Base-by-base conservation (phyloP, 2,888 invertebrate species). In the Acronicta leporina region DNA sequence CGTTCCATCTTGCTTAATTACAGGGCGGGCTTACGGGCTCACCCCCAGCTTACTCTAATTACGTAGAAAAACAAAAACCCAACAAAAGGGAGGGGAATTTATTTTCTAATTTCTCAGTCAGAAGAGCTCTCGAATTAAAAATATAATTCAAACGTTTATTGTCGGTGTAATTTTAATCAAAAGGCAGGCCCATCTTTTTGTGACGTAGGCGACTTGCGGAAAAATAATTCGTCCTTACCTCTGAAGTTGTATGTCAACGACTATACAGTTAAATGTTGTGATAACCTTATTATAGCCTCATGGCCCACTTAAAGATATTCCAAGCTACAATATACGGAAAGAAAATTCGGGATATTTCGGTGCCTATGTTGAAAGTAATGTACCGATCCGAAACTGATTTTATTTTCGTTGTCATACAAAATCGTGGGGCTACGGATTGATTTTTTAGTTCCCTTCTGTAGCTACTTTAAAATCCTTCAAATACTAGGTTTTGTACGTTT, bases 1-100 rank as follows among this genome's bases (percentile, higher is more conserved):
- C 79, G 86, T 80, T 89, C 80, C 87, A 82, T 92, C 91, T 91
- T 89, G 85, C 89, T 90, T 93, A 92, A 92, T 93, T 92, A 93
- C 90, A 85, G 83, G 77, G 76, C 82, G 68, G 83, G 86, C 89
- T 87, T 83, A 86, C 81, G 48, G 60, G 83, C 83, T 86, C 83
- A 85, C 81, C 79, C 79, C 81, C 74, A 79, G 89, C 89, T 88
- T 84, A 87, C 86, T 88, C 89, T 93, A 92, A 94, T 94, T 92
- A 92, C 90, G 84, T 84, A 86, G 84, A 87, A 89, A 92, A 92
- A 91, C 88, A 91, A 92, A 90, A 88, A 87, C 84, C 83, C 86
- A 77, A 86, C 89, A 88, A 89, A 89, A 76, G 74, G 82, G 83
- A 74, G 80, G 80, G 58, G 80, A 70, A 91, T 92, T 91, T 90